Conservation (phyloP, 2,888 invertebrate genomes). For the Fragum fragum region DNA sequence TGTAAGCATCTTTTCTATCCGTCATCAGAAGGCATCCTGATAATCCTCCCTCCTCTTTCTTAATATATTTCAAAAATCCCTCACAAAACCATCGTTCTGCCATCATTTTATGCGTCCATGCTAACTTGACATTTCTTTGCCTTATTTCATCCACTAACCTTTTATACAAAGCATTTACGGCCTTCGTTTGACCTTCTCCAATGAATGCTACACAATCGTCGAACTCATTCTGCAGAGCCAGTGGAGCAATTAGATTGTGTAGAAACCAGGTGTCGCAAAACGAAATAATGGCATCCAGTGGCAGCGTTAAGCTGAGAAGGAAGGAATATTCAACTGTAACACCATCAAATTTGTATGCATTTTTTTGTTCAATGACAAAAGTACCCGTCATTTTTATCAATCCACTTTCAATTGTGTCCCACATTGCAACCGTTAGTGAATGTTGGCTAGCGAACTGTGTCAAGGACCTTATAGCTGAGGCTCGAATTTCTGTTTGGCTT, state of each 20-base stretch:
- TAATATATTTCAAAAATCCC: neutral
- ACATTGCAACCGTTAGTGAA: neutral
- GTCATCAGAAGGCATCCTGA: neutral
- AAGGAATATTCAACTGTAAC: neutral
- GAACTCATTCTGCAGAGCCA: neutral
- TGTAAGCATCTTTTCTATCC: neutral
- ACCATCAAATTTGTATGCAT: constrained; percentile 5
- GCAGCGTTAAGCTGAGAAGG: neutral
- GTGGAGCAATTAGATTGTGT: neutral
- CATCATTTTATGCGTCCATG: neutral
- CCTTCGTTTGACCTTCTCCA: neutral
- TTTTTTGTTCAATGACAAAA: neutral
- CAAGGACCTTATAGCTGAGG: neutral
- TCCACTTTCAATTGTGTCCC: constrained; percentile 12
- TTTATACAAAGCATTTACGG: neutral
- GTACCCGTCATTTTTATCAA: neutral
- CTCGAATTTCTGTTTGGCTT: neutral
- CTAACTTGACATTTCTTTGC: neutral
- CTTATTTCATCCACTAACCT: neutral
- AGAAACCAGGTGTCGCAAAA: constrained; percentile 7
- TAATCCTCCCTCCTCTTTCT: neutral
- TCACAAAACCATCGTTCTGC: constrained; percentile 16
- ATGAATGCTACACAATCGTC: neutral
- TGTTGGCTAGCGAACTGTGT: neutral
- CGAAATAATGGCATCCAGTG: neutral